Base-by-base conservation (phyloP, 2,113 vertebrate genomes). In the Nycticorax nycticorax region DNA sequence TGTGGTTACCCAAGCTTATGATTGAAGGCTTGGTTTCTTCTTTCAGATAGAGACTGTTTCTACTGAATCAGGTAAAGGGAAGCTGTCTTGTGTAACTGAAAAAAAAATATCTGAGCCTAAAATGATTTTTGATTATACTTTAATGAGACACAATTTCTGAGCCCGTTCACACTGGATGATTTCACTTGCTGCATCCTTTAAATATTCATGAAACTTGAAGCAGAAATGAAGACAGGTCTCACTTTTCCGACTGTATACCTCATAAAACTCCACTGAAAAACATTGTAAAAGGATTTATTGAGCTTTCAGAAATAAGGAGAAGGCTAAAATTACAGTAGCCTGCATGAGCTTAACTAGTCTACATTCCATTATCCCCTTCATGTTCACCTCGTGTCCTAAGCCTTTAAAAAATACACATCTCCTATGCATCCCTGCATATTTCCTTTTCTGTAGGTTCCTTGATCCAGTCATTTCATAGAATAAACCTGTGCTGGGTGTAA, bases 141-240 rank as follows among this genome's bases (percentile, higher is more conserved):
- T 87, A 96, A 62, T 0, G 0, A 95, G 88, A 45, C 39, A 73
- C 43, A 55, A 20, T 85, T 97, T 92, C 91, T 92, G 67, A 92
- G 86, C 41, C 57, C 10, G 6, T 91, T 96, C 91, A 93, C 47
- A 55, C 55, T 92, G 66, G 64, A 75, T 91, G 71, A 89, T 91
- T 96, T 93, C 91, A 89, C 69, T 92, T 96, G 91, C 91, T 93
- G 83, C 92, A 88, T 93, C 33, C 32, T 93, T 92, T 95, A 93
- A 95, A 95, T 94, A 96, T 97, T 96, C 84, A 94, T 91, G 77
- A 87, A 88, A 79, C 48, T 79, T 76, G 45, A 80, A 94, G 81
- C 57, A 93, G 84, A 93, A 89, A 72, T 80, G 69, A 92, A 96
- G 48, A 39, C 73, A 92, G 39, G 71, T 82, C 50, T 96, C 75